A percentile compares a stretch with the other conserved stretches of the same genome.
phyloP scores from a whole-genome alignment of 2,888 invertebrate genomes.

The Chouioia cunea region DNA sequence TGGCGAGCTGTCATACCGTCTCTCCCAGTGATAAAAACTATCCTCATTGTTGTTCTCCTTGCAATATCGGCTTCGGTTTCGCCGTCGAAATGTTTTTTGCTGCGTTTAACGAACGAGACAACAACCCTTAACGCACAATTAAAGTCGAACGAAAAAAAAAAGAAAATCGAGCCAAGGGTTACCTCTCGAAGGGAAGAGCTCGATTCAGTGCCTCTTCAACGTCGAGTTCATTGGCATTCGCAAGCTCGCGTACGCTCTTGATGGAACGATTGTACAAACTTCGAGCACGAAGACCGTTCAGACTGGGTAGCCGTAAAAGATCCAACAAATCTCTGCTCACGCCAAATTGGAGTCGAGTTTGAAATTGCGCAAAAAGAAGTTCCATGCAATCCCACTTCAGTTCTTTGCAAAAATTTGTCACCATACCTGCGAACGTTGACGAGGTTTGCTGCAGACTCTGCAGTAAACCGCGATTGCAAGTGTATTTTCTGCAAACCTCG shows the following conservation, averaged over 20 bases:
- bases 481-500: slow-evolving; percentile 86
- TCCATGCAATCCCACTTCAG: slow-evolving; percentile 94
- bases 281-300: slow-evolving; percentile 89
- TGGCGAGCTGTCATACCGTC: slow-evolving; percentile 84
- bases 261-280: slow-evolving; percentile 86
- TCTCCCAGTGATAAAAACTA: slow-evolving; percentile 84
- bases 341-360: slow-evolving; percentile 93
- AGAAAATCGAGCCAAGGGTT: slow-evolving; percentile 23
- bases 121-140: too few relatives aligned
- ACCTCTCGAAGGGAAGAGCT: slow-evolving; percentile 87
- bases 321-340: slow-evolving; percentile 93
- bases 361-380: slow-evolving; percentile 91
- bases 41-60: slow-evolving; percentile 78
- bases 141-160: background rate
- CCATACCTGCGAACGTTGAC: slow-evolving; percentile 96
- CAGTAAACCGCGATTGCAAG: slow-evolving; percentile 88
- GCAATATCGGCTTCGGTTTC: slow-evolving; percentile 77
- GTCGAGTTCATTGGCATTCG: slow-evolving; percentile 76
- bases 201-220: slow-evolving; percentile 84
- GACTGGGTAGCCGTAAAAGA: slow-evolving; percentile 84
- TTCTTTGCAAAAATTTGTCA: slow-evolving; percentile 93
- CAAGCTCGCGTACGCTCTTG: slow-evolving; percentile 82
- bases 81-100: slow-evolving; percentile 79
- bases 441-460: slow-evolving; percentile 96
- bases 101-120: slow-evolving; percentile 50